These are phyloP conservation scores for Polyergus mexicanus DNA, from an alignment of 1,140 invertebrate species.

Conservation along the genomic window DNA sequence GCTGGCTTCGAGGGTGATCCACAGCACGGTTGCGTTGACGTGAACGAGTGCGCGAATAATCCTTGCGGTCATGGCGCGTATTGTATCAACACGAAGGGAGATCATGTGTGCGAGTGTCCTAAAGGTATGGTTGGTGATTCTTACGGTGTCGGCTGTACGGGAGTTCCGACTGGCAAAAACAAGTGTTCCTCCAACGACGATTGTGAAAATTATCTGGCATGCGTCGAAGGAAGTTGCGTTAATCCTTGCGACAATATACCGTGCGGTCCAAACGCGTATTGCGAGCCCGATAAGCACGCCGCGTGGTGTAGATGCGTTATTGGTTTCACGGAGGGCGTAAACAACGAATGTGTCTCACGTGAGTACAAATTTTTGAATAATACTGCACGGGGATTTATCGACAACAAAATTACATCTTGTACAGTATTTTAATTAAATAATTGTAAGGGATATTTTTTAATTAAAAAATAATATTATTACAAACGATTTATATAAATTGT, in stretches of 20 bases:
- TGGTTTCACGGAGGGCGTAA: slow-evolving; percentile 92
- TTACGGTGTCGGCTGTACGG: slow-evolving; percentile 92
- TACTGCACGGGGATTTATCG: background rate
- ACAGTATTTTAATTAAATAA: background rate
- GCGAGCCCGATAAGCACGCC: slow-evolving; percentile 95
- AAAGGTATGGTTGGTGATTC: slow-evolving; percentile 93
- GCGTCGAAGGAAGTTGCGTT: slow-evolving; percentile 91
- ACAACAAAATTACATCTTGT: too few relatives aligned
- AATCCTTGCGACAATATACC: slow-evolving; percentile 93
- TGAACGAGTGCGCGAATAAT: slow-evolving; percentile 93
- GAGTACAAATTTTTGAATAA: slow-evolving; percentile 78
- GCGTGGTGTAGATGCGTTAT: slow-evolving; percentile 95
- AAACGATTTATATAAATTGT: slow-evolving; percentile 1
- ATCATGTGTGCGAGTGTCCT: slow-evolving; percentile 94
- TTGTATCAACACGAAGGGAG: slow-evolving; percentile 95
- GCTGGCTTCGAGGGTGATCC: slow-evolving; percentile 94
- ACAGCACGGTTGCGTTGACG: slow-evolving; percentile 93
- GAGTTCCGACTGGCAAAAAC: slow-evolving; percentile 84
- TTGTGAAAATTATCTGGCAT: slow-evolving; percentile 93
- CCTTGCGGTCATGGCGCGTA: slow-evolving; percentile 95
- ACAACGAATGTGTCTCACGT: slow-evolving; percentile 93
- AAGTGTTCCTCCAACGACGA: slow-evolving; percentile 91
- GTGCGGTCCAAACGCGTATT: slow-evolving; percentile 94
- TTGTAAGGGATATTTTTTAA: background rate
- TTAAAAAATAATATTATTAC: background rate